Percentiles rank a stretch among this genome's conserved stretches.
phyloP scores from a whole-genome alignment of 1,140 invertebrate species.

The Reticulitermes speratus region DNA sequence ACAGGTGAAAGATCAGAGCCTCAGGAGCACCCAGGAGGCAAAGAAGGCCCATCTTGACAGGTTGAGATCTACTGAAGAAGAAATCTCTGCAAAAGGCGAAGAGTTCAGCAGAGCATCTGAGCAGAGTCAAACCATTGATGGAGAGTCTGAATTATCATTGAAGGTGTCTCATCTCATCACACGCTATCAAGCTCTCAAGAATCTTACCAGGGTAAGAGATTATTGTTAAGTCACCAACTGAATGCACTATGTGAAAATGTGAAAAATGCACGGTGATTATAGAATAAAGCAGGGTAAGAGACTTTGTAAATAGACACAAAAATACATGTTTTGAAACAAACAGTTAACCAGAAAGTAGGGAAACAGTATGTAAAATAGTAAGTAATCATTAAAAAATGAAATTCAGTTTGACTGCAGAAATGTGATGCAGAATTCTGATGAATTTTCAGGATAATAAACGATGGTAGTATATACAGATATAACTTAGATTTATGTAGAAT shows the following conservation, averaged over 20 bases:
- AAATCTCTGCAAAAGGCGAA: slow-evolving; percentile 67
- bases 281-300: slow-evolving; percentile 61
- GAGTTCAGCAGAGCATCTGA: slow-evolving; percentile 71
- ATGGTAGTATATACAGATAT: neutral
- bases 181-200: slow-evolving; percentile 82
- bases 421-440: too few relatives aligned
- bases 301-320: neutral
- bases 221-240: too few relatives aligned
- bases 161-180: slow-evolving; percentile 78
- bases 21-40: slow-evolving; percentile 80
- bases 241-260: too few relatives aligned
- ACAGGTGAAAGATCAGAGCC: slow-evolving; percentile 83
- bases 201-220: slow-evolving; percentile 65
- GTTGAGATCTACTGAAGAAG: slow-evolving; percentile 69
- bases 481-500: neutral
- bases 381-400: neutral
- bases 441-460: too few relatives aligned
- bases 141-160: slow-evolving; percentile 71
- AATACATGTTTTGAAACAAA: neutral
- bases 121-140: slow-evolving; percentile 69
- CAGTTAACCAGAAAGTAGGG: neutral
- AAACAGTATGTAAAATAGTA: too few relatives aligned
- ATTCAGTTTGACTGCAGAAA: neutral
- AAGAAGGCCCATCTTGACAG: slow-evolving; percentile 81
- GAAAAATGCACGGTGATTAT: too few relatives aligned